Evolutionary conservation across 37 sponge, comb jelly and placozoan species (phyloP), one percentile per base, ranked within the genome.

Genomic region (Chondrilla cf. caribensis): DNA sequence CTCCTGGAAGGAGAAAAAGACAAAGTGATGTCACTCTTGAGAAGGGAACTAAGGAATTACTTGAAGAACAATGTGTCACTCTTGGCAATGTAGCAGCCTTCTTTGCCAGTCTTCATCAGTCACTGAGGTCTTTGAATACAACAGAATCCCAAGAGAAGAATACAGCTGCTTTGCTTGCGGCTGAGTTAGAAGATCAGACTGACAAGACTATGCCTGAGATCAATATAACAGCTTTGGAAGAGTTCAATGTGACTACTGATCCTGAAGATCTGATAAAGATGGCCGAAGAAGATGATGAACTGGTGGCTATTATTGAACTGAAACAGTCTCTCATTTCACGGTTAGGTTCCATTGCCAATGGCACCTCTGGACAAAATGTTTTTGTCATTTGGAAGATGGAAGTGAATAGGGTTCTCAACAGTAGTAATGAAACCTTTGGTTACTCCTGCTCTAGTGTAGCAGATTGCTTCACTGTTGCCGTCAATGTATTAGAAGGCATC

Each of bases 401-500:
- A 28, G 18, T 79, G 17, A 58, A 79, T 58, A 31, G 25, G 25
- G 24, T 79, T 18, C 39, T 58, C 35, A 79, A 79, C 25, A 24
- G 31, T 18, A 79, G 57, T 39, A 60, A 36, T 18, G 59, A 37
- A 2, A 40, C 37, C 33, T 55, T 58, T 79, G 60, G 80, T 39
- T 55, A 79, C 18, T 11, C 18, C 9, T 79, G 80, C 35, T 58
- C 8, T 36, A 58, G 60, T 29, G 14, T 79, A 15, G 58, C 38
- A 47, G 80, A 79, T 31, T 79, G 80, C 59, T 79, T 58, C 22
- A 32, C 71, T 38, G 71, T 70, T 29, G 37, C 71, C 19, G 31
- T 79, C 7, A 58, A 28, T 21, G 60, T 58, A 2, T 15, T 55
- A 3, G 80, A 79, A 25, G 59, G 26, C 26, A 58, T 58, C 6